Conservation (phyloP, 2,113 vertebrate species). For the Andinoacara biseriatus region DNA sequence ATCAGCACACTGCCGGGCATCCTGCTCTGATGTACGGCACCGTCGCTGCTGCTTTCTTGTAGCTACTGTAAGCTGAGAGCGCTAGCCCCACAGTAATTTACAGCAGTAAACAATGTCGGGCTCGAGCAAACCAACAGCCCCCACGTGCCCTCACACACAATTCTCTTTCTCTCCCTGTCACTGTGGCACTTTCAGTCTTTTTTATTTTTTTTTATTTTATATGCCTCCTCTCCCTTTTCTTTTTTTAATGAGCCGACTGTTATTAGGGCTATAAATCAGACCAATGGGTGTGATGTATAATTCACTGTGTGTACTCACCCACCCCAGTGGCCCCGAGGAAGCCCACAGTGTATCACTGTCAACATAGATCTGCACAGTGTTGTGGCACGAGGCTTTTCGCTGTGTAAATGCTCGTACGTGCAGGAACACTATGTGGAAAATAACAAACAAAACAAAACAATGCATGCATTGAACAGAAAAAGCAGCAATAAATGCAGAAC, state of each 20-base stretch:
- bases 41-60: conserved; percentile 91
- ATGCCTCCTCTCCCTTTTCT: conserved; percentile 80
- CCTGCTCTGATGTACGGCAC: conserved; percentile 89
- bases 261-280: conserved; percentile 99
- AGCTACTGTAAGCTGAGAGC: conserved; percentile 87
- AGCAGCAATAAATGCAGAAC: neutral
- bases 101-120: conserved; percentile 94
- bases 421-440: conserved; percentile 4
- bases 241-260: conserved; percentile 99
- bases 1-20: conserved; percentile 79
- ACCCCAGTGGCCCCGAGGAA: conserved; percentile 94
- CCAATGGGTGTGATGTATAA: conserved; percentile 98
- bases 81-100: conserved; percentile 88
- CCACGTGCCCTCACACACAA: conserved; percentile 66
- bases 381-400: conserved; percentile 36
- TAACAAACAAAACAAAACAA: neutral
- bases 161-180: conserved; percentile 66
- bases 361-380: conserved; percentile 73
- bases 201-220: conserved; percentile 74
- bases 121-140: conserved; percentile 73
- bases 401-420: conserved; percentile 11
- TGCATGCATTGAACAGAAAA: conserved; percentile 69
- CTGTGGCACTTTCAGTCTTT: conserved; percentile 73
- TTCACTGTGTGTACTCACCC: conserved; percentile 99
- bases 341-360: conserved; percentile 98